Evolutionary conservation across 2,888 invertebrate genomes (phyloP).

Genomic region (Empis livida): DNA sequence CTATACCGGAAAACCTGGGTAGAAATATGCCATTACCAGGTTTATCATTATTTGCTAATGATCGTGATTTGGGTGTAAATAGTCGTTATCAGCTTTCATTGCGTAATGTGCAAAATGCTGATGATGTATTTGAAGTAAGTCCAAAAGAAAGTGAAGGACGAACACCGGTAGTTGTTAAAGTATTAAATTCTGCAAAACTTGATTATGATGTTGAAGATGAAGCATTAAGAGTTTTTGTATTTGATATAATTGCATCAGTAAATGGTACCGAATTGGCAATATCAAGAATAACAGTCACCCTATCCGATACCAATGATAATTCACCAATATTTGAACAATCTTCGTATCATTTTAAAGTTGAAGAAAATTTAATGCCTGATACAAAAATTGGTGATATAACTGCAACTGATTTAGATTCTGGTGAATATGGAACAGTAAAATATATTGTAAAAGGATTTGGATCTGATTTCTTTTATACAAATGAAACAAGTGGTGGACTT

Average conservation of each 20-base stretch:
- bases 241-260: constrained; percentile 52
- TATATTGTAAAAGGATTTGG: constrained; percentile 69
- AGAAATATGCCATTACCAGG: constrained; percentile 56
- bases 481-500: constrained; percentile 51
- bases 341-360: constrained; percentile 50
- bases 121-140: constrained; percentile 47
- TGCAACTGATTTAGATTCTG: constrained; percentile 62
- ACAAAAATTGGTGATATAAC: constrained; percentile 49
- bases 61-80: constrained; percentile 60
- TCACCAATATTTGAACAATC: constrained; percentile 52
- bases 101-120: constrained; percentile 45
- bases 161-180: constrained; percentile 60
- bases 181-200: constrained; percentile 48
- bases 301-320: constrained; percentile 71
- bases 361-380: constrained; percentile 50
- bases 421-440: constrained; percentile 53
- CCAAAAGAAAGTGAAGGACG: constrained; percentile 56
- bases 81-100: constrained; percentile 53
- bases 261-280: constrained; percentile 43
- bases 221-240: constrained; percentile 45
- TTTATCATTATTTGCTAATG: constrained; percentile 58
- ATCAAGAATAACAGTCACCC: constrained; percentile 47
- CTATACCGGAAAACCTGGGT: constrained; percentile 64
- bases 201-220: constrained; percentile 58
- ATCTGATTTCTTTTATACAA: constrained; percentile 59